Base-by-base conservation (phyloP, 2,113 vertebrate species). In the Anhinga anhinga region DNA sequence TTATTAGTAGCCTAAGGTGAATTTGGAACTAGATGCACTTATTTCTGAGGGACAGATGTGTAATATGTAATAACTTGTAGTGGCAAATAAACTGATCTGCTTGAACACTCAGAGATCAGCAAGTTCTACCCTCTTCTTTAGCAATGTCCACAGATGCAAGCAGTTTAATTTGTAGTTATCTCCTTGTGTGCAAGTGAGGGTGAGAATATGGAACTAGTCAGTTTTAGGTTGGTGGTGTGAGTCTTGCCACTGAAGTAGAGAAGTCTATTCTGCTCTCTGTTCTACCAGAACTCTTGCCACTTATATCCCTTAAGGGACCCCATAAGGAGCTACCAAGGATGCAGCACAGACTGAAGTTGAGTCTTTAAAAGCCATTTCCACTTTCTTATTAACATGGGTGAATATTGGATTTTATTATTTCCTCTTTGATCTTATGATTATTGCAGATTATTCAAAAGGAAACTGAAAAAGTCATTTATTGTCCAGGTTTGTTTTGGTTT, bases 351-450 rank as follows among this genome's bases (percentile, higher is more conserved):
- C 15, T 32, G 67, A 82, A 49, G 40, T 6, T 72, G 18, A 47
- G 67, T 4, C 89, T 91, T 90, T 72, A 58, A 71, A 91, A 88
- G 65, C 29, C 56, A 65, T 86, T 96, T 96, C 92, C 82, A 92
- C 71, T 91, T 88, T 22, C 44, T 49, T 94, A 94, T 82, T 91
- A 90, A 83, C 1, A 8, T 81, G 65, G 79, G 61, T 84, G 70
- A 91, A 53, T 89, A 93, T 7, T 79, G 85, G 25, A 53, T 93
- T 95, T 94, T 66, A 90, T 82, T 53, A 74, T 86, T 96, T 95
- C 95, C 92, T 86, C 76, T 93, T 90, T 94, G 85, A 90, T 88
- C 86, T 96, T 93, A 96, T 90, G 50, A 72, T 71, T 88, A 44
- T 77, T 82, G 58, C 89, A 93, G 93, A 79, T 95, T 87, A 85